Base-by-base conservation (phyloP, 2,113 vertebrate genomes). In the Ovibos moschatus region DNA sequence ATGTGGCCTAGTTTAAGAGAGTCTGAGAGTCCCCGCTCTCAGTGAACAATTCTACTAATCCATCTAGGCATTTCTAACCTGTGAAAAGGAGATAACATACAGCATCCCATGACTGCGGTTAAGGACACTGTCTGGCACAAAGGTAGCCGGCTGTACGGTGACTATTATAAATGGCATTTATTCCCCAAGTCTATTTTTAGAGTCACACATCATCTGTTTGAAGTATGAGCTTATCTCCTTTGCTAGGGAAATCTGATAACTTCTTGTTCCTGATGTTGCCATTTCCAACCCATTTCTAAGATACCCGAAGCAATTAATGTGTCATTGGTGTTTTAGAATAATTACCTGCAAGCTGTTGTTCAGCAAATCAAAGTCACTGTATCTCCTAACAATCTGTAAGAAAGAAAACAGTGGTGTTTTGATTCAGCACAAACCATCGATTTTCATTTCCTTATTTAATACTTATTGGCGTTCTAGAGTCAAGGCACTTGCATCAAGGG, bases 281-380 rank as follows among this genome's bases (percentile, higher is more conserved):
- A 47, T 50, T 88, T 53, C 78, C 43, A 94, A 98, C 89, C 88
- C 60, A 81, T 91, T 97, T 97, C 53, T 86, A 95, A 98, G 71
- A 85, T 6, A 93, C 33, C 4, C 57, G 16, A 64, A 43, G 23
- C 5, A 84, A 89, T 47, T 36, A 90, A 7, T 23, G 5, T 78
- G 16, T 67, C 60, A 90, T 0, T 88, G 28, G 78, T 89, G 28
- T 60, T 98, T 50, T 30, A 82, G 94, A 97, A 96, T 67, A 91
- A 60, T 99, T 99, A 99, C 99, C 99, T 99, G 99, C 97, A 99
- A 98, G 98, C 99, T 99, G 98, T 98, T 99, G 98, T 99, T 99
- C 83, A 99, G 99, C 97, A 99, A 98, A 87, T 99, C 99, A 91
- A 99, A 99, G 99, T 99, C 99, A 92, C 99, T 99, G 98, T 99